These are phyloP conservation scores for Halcyon leucocephala DNA, from an alignment of 2,797 vertebrate genomes.

Conservation along the genomic window DNA sequence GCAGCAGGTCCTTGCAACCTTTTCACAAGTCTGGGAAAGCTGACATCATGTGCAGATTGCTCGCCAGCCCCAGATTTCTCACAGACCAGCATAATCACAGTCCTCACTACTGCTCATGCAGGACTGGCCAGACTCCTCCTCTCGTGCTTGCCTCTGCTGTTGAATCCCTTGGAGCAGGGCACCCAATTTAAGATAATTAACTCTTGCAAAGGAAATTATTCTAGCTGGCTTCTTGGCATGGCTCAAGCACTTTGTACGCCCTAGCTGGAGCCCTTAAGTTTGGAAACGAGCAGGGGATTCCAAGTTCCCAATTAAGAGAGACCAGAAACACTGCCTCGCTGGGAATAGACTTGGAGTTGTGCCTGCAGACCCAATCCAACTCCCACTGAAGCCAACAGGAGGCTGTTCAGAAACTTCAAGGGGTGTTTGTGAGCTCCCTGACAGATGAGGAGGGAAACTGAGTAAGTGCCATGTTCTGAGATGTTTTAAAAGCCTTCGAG, in stretches of 20 bases:
- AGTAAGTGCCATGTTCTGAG: background rate
- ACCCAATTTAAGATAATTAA: background rate
- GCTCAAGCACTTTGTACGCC: background rate
- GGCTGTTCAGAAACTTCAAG: background rate
- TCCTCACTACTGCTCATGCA: background rate
- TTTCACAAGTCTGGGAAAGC: background rate
- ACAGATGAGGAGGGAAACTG: background rate
- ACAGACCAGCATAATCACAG: background rate
- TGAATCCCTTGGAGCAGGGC: background rate
- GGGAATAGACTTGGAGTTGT: background rate
- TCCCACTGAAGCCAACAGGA: background rate
- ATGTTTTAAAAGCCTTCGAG: background rate
- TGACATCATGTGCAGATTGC: background rate
- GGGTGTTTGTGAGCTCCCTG: background rate
- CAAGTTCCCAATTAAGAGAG: background rate
- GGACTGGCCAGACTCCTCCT: background rate
- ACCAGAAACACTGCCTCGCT: background rate
- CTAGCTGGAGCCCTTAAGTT: background rate
- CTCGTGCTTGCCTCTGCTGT: background rate
- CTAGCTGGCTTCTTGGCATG: slow-evolving; percentile 4
- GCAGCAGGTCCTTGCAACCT: background rate
- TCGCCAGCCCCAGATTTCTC: background rate
- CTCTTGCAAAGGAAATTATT: background rate
- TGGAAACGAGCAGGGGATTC: background rate
- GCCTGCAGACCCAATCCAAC: background rate